Percentiles rank a stretch among this genome's conserved stretches.
Conservation (phyloP, 2,797 vertebrate species). For the Vultur gryphus region DNA sequence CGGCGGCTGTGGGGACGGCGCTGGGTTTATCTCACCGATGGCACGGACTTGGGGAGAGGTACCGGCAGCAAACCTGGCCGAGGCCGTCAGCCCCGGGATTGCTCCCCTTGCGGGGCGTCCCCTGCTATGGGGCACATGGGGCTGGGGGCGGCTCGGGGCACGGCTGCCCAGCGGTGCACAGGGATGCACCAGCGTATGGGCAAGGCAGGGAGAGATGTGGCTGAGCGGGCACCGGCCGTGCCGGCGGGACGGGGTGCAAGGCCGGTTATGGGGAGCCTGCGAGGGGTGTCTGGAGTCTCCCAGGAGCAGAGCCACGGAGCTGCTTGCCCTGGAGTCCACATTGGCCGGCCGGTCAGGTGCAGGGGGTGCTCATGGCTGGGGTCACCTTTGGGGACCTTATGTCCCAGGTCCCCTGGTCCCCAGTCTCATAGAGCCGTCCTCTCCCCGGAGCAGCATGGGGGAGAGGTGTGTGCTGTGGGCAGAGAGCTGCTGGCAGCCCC, state of each 20-base stretch:
- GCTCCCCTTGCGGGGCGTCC: neutral
- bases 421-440: no score
- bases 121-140: neutral
- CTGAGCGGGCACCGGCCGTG: no score
- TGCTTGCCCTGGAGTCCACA: neutral
- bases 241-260: neutral
- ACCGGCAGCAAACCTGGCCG: no score
- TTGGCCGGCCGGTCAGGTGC: no score
- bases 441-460: neutral
- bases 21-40: neutral
- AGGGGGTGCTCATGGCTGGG: neutral
- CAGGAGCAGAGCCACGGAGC: neutral
- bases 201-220: neutral
- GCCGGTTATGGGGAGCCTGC: neutral
- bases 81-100: neutral
- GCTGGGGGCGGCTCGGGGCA: neutral
- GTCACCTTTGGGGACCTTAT: neutral
- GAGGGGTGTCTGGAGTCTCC: neutral
- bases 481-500: neutral
- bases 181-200: neutral
- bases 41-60: no score
- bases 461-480: neutral
- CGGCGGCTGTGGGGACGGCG: rapidly evolving
- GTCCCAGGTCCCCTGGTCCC: no score
- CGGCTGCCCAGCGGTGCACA: neutral